phyloP scores from a whole-genome alignment of 2,888 invertebrate genomes.

The Dysmachus trigonus region DNA sequence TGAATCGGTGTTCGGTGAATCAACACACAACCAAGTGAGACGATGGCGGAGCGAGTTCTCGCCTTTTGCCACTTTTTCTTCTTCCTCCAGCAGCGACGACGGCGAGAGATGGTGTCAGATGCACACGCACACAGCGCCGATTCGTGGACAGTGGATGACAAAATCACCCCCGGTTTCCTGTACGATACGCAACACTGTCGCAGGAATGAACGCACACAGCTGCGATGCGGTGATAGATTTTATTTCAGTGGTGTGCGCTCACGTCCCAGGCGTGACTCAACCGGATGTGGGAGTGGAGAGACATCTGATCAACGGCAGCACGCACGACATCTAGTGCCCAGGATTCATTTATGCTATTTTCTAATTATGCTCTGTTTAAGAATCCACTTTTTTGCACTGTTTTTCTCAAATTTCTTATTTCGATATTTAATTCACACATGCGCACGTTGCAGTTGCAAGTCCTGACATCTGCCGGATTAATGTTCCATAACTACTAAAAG shows the following conservation, averaged over 20 bases:
- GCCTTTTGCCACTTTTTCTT: background rate
- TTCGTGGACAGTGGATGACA: background rate
- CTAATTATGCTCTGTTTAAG: background rate
- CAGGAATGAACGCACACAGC: background rate
- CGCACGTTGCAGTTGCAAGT: too few species aligned
- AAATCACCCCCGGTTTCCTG: background rate
- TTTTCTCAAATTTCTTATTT: too few species aligned
- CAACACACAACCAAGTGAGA: slow-evolving; percentile 9
- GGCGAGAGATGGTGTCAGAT: background rate
- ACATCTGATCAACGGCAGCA: background rate
- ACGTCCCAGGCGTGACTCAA: slow-evolving; percentile 10
- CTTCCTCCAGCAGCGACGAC: too few species aligned
- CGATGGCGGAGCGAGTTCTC: slow-evolving; percentile 8
- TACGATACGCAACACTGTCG: background rate
- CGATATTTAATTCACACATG: background rate
- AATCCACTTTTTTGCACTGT: too few species aligned
- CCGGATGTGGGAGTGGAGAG: slow-evolving; percentile 43
- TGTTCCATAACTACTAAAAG: too few species aligned
- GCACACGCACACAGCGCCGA: background rate
- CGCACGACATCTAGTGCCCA: background rate
- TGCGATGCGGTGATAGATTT: background rate
- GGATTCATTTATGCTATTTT: background rate
- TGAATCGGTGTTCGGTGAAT: background rate
- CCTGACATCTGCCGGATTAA: too few species aligned
- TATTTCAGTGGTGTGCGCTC: background rate